Evolutionary conservation across 2,888 invertebrate genomes (phyloP).

Genomic region (Amiota minor): DNA sequence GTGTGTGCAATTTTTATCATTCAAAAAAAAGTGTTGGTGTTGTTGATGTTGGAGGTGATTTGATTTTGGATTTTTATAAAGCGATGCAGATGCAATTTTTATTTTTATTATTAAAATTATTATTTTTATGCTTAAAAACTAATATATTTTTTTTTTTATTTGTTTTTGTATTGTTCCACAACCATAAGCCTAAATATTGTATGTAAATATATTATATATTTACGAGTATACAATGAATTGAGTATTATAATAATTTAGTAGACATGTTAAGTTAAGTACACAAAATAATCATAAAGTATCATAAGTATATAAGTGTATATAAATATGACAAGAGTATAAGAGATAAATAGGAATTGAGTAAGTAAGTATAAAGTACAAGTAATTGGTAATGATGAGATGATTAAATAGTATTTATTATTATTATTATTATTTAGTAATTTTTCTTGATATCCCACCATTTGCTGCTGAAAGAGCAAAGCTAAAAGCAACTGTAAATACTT

Average conservation of each 20-base stretch:
- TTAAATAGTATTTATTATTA: too few species aligned
- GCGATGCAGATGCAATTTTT: conserved; percentile 32
- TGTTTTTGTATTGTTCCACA: conserved; percentile 18
- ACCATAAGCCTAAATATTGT: conserved; percentile 29
- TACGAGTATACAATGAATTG: too few species aligned
- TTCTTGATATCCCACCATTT: too few species aligned
- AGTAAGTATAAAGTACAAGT: conserved; percentile 15
- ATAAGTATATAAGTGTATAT: neutral
- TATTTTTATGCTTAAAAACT: conserved; percentile 29
- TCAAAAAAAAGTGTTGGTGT: too few species aligned
- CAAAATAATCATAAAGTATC: neutral
- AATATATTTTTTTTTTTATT: conserved; percentile 21
- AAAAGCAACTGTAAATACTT: too few species aligned
- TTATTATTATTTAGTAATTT: too few species aligned
- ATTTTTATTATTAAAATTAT: conserved; percentile 32
- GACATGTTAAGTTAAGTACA: conserved; percentile 26
- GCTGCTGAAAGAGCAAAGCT: too few species aligned
- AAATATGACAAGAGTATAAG: neutral
- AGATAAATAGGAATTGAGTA: neutral
- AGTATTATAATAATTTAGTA: conserved; percentile 17
- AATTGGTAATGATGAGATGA: too few species aligned
- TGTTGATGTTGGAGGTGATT: neutral
- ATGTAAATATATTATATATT: conserved; percentile 14
- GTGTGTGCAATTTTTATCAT: conserved; percentile 41
- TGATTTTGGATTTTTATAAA: conserved; percentile 15